Evolutionary conservation across 2,888 invertebrate species (phyloP), one percentile per base, ranked within the genome.

Genomic region (Heliconius ethilla): DNA sequence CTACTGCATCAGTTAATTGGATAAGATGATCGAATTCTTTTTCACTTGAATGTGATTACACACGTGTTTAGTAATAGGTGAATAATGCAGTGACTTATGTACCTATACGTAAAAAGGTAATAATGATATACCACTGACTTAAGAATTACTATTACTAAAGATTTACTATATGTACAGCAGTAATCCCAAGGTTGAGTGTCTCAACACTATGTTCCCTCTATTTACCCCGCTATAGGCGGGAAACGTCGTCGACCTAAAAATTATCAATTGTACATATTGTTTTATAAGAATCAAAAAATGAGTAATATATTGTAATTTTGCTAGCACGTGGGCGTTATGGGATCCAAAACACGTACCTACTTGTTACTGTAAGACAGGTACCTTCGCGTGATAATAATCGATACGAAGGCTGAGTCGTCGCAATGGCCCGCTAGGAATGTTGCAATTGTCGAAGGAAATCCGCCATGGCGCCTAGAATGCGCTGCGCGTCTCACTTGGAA

Each of bases 381-480:
- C 79, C 79, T 81, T 80, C 76, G 86, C 86, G 84, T 87, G 87
- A 87, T 87, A 88, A 89, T 88, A 88, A 89, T 88, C 86, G 85
- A 86, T 86, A 83, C 87, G 86, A 86, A 85, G 84, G 87, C 88
- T 93, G 92, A 93, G 89, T 92, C 90, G 92, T 85, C 83, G 83
- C 83, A 78, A 82, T 88, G 90, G 87, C 88, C 87, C 89, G 91
- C 88, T 79, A 84, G 90, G 93, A 92, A 94, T 94, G 91, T 85
- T 90, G 91, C 91, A 91, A 88, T 87, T 86, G 87, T 86, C 89
- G 91, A 90, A 92, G 92, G 94, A 93, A 93, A 93, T 94, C 93
- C 93, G 94, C 91, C 88, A 89, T 86, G 90, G 91, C 90, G 91
- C 90, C 84, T 84, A 85, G 83, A 85, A 84, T 86, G 84, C 87